A percentile compares a stretch with the other conserved stretches of the same genome.
These are phyloP conservation scores for Barypeithes pellucidus DNA, from an alignment of 2,888 invertebrate species.

Conservation along the genomic window DNA sequence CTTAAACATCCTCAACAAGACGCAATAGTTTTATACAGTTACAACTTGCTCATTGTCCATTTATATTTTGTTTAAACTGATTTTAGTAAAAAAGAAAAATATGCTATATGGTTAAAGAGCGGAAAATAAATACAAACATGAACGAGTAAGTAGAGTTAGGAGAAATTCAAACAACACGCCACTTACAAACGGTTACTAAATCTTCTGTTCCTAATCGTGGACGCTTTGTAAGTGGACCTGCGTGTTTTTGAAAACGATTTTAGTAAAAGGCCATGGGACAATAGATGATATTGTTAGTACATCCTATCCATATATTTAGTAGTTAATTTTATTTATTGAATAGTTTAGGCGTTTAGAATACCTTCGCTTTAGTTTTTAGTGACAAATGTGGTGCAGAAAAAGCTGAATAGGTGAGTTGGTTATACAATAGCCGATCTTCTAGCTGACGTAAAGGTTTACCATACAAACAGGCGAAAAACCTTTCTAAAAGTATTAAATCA, in stretches of 20 bases:
- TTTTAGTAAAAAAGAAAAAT: conserved; percentile 18
- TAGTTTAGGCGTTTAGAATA: too few relatives aligned
- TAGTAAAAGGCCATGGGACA: conserved; percentile 30
- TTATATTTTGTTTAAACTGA: too few relatives aligned
- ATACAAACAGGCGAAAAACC: too few relatives aligned
- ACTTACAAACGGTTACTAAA: conserved; percentile 48
- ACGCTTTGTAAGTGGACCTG: conserved; percentile 52
- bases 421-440: too few relatives aligned
- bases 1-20: too few relatives aligned
- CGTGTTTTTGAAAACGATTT: conserved; percentile 45
- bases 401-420: too few relatives aligned
- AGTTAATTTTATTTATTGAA: neutral
- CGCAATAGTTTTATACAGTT: too few relatives aligned
- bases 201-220: conserved; percentile 47
- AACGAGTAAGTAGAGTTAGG: conserved; percentile 27
- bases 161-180: conserved; percentile 33
- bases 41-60: too few relatives aligned
- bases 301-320: neutral
- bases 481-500: too few relatives aligned
- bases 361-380: too few relatives aligned
- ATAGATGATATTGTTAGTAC: conserved; percentile 12
- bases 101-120: conserved; percentile 9
- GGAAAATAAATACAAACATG: conserved; percentile 28
- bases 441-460: too few relatives aligned
- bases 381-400: too few relatives aligned